Base-by-base conservation (phyloP, 2,888 invertebrate species). In the Augochlorella aurata region DNA sequence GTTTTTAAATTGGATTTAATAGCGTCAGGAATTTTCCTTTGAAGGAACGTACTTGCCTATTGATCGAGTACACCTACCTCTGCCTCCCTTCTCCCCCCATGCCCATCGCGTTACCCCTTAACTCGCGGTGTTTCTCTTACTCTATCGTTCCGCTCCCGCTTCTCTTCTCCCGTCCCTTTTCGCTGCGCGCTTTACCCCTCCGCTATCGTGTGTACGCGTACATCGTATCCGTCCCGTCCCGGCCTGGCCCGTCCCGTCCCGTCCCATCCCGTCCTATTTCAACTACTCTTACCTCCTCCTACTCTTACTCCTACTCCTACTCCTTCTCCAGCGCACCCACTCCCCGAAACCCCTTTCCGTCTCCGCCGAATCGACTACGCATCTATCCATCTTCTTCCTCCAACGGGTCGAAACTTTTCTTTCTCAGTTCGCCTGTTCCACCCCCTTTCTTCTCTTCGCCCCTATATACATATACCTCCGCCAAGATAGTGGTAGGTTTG, bases 1-100 rank as follows among this genome's bases (percentile, higher is more conserved):
- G 91, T 92, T 93, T 91, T 92, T 89, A 93, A 93, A 93, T 92
- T 93, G 91, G 91, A 93, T 93, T 93, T 93, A 93, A 93, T 93
- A 92, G 92, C 91, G 89, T 90, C 89, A 91, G 90, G 91, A 93
- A 93, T 93, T 93, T 93, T 92, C 90, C 90, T 93, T 93, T 92
- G 92, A 92, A 90, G 91, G 89, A 90, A 90, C 88, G 86, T 87
- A 88, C 89, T 87, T 88, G 89, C 85, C 89, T 92, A 92, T 93
- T 89, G 92, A 93, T 93, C 91, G 91, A 88, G 83, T 85, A 77
- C 78, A 79, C 76, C 74, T 82, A 79, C 76, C 74, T 82, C 84
- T 81, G 76, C 72, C 73, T 47, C 71, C 82, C 58, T 54, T 67
- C 75, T 18, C 81, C 73, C 74, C 12, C 58, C 69, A 38, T 70